These are phyloP conservation scores for Leistus spinibarbis DNA, from an alignment of 2,888 invertebrate species.

Conservation along the genomic window DNA sequence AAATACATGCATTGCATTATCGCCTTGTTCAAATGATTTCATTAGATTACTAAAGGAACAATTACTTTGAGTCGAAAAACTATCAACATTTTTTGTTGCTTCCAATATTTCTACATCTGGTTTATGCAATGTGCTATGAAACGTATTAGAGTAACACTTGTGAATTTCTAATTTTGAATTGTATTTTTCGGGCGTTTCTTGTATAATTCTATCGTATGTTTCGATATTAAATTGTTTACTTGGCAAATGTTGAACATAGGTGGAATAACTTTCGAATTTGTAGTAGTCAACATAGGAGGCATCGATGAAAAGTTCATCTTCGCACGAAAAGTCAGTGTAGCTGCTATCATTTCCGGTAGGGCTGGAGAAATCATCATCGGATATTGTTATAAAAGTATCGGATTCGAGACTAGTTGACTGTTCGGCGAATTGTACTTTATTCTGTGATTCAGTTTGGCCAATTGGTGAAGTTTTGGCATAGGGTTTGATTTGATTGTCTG, in stretches of 20 bases:
- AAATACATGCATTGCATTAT: background rate
- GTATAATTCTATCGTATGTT: background rate
- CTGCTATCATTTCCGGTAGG: background rate
- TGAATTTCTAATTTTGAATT: background rate
- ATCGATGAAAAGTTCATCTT: background rate
- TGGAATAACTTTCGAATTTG: background rate
- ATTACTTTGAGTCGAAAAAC: background rate
- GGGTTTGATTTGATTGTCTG: background rate
- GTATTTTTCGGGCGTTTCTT: background rate
- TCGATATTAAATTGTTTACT: background rate
- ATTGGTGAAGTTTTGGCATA: background rate
- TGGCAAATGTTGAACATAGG: background rate
- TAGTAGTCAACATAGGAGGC: background rate
- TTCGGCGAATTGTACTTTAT: background rate
- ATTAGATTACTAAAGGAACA: background rate
- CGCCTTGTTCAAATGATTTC: background rate
- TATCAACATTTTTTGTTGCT: background rate
- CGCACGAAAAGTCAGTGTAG: background rate
- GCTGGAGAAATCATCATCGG: background rate
- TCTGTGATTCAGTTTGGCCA: background rate
- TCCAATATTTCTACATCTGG: background rate
- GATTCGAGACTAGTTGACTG: background rate
- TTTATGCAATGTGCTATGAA: background rate
- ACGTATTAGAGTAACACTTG: background rate
- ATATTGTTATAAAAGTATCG: background rate